Evolutionary conservation across 2,888 invertebrate species (phyloP).

Genomic region (Baccha elongata): DNA sequence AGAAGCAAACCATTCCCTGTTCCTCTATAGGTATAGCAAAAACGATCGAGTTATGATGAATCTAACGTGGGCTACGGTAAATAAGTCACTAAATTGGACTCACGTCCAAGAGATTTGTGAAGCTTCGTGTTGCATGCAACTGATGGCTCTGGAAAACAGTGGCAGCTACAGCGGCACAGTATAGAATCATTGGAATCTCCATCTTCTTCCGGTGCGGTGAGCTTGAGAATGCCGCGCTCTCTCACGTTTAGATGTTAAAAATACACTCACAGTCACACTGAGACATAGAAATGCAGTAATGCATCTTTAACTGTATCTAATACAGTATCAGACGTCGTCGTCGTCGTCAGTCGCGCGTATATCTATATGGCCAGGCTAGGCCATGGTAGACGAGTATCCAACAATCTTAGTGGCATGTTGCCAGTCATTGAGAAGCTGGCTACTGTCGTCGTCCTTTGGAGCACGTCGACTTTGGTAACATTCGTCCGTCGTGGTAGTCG

Average conservation of each 20-base stretch:
- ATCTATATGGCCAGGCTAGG: constrained; percentile 6
- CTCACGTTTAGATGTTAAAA: constrained; percentile 22
- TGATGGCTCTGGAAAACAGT: constrained; percentile 17
- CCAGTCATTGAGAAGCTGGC: constrained; percentile 61
- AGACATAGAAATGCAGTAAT: constrained; percentile 20
- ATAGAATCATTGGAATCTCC: constrained; percentile 46
- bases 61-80: constrained; percentile 68
- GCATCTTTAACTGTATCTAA: constrained; percentile 60
- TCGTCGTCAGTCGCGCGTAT: too few species aligned
- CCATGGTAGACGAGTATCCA: constrained; percentile 36
- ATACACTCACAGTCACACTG: constrained; percentile 30
- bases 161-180: constrained; percentile 15
- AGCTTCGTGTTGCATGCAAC: constrained; percentile 70
- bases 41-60: constrained; percentile 57
- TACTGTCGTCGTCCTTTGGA: constrained; percentile 60
- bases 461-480: too few species aligned
- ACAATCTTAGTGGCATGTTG: constrained; percentile 67
- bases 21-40: background rate
- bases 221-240: constrained; percentile 19
- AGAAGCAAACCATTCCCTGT: background rate
- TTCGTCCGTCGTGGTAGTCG: constrained; percentile 23
- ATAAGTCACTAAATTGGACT: constrained; percentile 72
- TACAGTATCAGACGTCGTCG: constrained; percentile 20
- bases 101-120: constrained; percentile 70
- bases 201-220: constrained; percentile 64